phyloP scores from a whole-genome alignment of 2,888 invertebrate species.

The Micropterix aruncella region DNA sequence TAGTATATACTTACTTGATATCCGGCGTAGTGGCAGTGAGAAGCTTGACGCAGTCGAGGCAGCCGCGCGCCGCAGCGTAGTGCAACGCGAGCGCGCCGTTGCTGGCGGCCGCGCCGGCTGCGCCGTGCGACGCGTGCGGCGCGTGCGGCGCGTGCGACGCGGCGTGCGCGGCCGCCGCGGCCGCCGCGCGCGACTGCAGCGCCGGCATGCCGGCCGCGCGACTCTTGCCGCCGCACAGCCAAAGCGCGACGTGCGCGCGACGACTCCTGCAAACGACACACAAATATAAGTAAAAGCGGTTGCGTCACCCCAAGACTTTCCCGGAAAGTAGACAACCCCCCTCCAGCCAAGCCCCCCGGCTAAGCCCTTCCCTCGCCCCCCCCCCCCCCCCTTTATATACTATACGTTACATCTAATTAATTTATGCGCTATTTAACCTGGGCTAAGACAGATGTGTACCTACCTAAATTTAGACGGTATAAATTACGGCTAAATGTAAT shows the following conservation, averaged over 20 bases:
- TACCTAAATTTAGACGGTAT: too few relatives aligned
- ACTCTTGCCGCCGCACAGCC: background rate
- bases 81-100: slow-evolving; percentile 72
- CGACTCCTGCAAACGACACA: background rate
- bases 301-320: too few relatives aligned
- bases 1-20: slow-evolving; percentile 44
- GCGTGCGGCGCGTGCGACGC: slow-evolving; percentile 13
- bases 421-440: too few relatives aligned
- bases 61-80: slow-evolving; percentile 77
- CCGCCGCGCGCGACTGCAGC: slow-evolving; percentile 7
- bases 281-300: too few relatives aligned
- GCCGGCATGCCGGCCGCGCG: slow-evolving; percentile 5
- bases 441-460: too few relatives aligned
- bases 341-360: too few relatives aligned
- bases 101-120: slow-evolving; percentile 30
- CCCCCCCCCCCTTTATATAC: too few relatives aligned
- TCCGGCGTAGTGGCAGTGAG: slow-evolving; percentile 66
- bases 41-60: slow-evolving; percentile 71
- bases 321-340: too few relatives aligned
- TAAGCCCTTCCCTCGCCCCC: too few relatives aligned
- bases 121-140: slow-evolving; percentile 23
- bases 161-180: slow-evolving; percentile 5
- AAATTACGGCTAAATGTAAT: too few relatives aligned
- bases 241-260: background rate
- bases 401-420: too few relatives aligned